A percentile compares a stretch with the other conserved stretches of the same genome.
phyloP scores from a whole-genome alignment of 1,140 invertebrate genomes.

The Ectropis grisescens region DNA sequence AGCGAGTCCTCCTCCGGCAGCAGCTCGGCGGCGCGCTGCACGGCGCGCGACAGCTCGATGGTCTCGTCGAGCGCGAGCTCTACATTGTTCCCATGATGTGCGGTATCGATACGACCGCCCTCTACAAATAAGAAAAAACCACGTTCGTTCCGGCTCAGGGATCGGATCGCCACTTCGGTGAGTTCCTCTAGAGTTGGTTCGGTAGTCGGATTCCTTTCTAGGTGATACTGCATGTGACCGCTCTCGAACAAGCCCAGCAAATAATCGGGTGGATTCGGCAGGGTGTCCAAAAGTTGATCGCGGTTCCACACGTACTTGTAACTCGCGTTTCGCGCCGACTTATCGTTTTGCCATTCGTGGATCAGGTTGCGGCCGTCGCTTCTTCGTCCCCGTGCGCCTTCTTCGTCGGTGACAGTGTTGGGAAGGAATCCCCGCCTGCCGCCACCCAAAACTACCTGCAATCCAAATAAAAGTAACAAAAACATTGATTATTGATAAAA shows the following conservation, averaged over 20 bases:
- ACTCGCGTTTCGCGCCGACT: constrained; percentile 70
- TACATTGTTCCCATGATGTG: constrained; percentile 81
- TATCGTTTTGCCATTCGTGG: constrained; percentile 46
- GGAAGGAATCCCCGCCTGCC: constrained; percentile 78
- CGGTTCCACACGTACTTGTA: constrained; percentile 77
- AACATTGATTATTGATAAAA: background rate
- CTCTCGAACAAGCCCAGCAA: constrained; percentile 75
- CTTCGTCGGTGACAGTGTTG: constrained; percentile 73
- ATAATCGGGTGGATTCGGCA: constrained; percentile 76
- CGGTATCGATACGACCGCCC: constrained; percentile 86
- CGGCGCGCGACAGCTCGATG: too few species aligned
- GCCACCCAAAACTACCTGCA: constrained; percentile 77
- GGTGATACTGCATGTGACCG: constrained; percentile 56
- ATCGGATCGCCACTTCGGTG: constrained; percentile 83
- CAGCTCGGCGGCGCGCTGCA: too few species aligned
- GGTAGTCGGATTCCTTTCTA: constrained; percentile 55
- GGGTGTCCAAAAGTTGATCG: constrained; percentile 73
- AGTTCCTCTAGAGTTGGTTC: constrained; percentile 85
- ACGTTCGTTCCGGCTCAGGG: too few species aligned
- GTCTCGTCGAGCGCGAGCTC: too few species aligned
- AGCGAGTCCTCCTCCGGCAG: too few species aligned
- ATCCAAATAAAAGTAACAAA: too few species aligned
- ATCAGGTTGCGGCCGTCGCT: constrained; percentile 70
- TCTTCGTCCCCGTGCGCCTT: constrained; percentile 74
- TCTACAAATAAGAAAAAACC: constrained; percentile 93